Conservation (phyloP, 2,797 vertebrate species). For the Halcyon chelicuti region DNA sequence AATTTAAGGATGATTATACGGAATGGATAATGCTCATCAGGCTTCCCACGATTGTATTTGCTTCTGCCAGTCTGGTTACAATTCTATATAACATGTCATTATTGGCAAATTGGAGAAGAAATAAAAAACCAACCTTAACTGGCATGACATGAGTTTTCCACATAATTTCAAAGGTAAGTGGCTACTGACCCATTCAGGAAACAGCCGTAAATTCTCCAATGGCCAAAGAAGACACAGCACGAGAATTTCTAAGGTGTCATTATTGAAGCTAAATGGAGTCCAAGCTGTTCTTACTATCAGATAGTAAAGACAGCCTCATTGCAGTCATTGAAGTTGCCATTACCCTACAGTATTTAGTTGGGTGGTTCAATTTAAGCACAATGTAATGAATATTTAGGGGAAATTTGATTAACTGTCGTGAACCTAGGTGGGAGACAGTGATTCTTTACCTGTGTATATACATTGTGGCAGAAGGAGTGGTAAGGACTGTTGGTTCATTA, state of each 20-base stretch:
- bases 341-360: background rate
- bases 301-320: background rate
- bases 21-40: background rate
- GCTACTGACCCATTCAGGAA: background rate
- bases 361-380: background rate
- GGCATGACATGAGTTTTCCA: background rate
- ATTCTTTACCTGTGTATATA: slow-evolving; percentile 89
- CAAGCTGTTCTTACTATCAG: background rate
- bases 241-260: background rate
- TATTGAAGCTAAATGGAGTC: background rate
- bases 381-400: background rate
- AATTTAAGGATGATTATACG: background rate
- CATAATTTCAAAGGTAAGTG: background rate
- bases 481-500: slow-evolving; percentile 81
- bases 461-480: slow-evolving; percentile 83
- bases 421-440: background rate
- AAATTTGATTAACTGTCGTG: background rate
- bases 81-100: background rate
- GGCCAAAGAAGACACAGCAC: background rate
- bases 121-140: background rate
- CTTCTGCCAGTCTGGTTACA: background rate
- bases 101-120: background rate
- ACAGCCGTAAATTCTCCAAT: background rate
- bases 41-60: background rate
- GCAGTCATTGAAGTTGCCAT: background rate